A percentile compares a stretch with the other conserved stretches of the same genome.
Conservation (phyloP, 2,797 vertebrate species). For the Heteromormyrus szaboi region DNA sequence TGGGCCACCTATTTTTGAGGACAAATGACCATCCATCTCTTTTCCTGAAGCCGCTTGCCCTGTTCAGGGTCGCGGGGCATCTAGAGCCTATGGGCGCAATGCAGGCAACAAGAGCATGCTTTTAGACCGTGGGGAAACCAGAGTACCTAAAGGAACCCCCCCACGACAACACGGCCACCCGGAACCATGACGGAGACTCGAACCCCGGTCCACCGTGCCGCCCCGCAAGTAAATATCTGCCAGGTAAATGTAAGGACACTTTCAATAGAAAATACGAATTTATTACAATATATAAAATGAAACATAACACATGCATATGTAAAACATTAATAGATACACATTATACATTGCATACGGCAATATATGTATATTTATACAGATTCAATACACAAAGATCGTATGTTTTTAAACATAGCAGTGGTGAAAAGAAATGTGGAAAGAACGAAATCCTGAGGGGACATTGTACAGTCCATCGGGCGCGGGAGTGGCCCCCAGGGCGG, state of each 20-base stretch:
- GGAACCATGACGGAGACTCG: neutral
- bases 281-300: slow-evolving; percentile 74
- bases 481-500: slow-evolving; percentile 69
- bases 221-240: neutral
- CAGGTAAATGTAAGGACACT: neutral
- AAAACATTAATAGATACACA: slow-evolving; percentile 66
- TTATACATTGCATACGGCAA: slow-evolving; percentile 66
- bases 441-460: slow-evolving; percentile 32
- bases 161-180: neutral
- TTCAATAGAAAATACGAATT: slow-evolving; percentile 41
- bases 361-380: slow-evolving; percentile 66
- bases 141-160: neutral
- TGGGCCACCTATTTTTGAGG: neutral
- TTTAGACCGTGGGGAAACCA: neutral
- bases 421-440: slow-evolving; percentile 36
- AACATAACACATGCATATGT: slow-evolving; percentile 64
- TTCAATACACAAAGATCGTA: slow-evolving; percentile 59
- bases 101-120: neutral
- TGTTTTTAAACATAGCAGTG: slow-evolving; percentile 75
- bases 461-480: slow-evolving; percentile 50
- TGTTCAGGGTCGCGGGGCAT: neutral
- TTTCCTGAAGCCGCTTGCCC: neutral
- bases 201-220: neutral
- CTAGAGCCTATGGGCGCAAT: neutral
- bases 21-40: neutral